phyloP scores from a whole-genome alignment of 2,888 invertebrate species.

The Seira musarum region DNA sequence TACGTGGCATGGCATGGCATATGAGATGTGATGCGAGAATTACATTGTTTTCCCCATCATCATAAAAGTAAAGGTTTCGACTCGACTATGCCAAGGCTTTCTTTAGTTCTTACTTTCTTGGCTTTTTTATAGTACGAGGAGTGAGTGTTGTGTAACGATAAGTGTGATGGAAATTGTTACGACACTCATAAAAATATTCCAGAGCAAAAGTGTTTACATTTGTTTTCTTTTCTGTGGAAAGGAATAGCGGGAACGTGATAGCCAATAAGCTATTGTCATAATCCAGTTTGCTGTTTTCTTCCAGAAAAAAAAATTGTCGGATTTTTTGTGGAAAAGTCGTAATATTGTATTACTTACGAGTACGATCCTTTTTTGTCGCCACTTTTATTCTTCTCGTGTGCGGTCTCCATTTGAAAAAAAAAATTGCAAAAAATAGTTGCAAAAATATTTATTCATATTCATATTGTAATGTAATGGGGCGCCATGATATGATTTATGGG shows the following conservation, averaged over 20 bases:
- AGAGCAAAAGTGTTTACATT: background rate
- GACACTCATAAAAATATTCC: constrained; percentile 54
- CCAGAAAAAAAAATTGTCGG: background rate
- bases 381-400: no score
- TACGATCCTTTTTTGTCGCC: no score
- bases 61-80: background rate
- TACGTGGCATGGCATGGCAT: background rate
- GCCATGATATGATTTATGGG: no score
- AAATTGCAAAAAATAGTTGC: no score
- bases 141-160: constrained; percentile 54
- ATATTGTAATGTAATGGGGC: no score
- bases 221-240: background rate
- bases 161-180: constrained; percentile 57
- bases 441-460: no score
- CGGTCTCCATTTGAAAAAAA: no score
- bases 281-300: constrained; percentile 33
- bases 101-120: background rate
- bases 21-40: background rate
- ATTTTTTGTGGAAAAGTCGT: background rate
- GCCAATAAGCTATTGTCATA: constrained; percentile 56
- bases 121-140: background rate
- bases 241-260: constrained; percentile 41
- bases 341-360: background rate
- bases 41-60: background rate
- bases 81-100: background rate